Base-by-base conservation (phyloP, 2,888 invertebrate species). In the Eristalinus sepulchralis region DNA sequence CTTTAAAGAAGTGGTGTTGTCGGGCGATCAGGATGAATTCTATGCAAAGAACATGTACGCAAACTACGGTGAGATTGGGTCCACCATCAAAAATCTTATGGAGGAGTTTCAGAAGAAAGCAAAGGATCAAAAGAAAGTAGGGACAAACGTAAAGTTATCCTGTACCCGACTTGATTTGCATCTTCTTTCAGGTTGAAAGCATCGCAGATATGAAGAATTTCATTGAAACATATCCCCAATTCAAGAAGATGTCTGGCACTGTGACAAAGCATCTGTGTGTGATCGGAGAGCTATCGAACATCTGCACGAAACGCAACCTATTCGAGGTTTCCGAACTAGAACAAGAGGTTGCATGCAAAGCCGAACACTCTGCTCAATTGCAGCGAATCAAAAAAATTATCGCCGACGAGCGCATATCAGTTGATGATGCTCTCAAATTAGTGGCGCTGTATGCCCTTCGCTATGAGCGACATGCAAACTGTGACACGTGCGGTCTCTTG, bases 121-220 rank as follows among this genome's bases (percentile, higher is more conserved):
- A 2, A 97, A 99, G 92, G 97, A 97, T 90, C 98, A 99, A 90
- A 97, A 98, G 91, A 98, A 98, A 94, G 88, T 84, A 79, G 13
- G 9, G n/a, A n/a, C 2, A 10, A 8, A 39, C 22, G 17, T 10
- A 3, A 24, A 8, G 17, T 17, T n/a, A n/a, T n/a, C n/a, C n/a
- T n/a, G n/a, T n/a, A n/a, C n/a, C n/a, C n/a, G n/a, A 24, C 4
- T 13, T 39, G 20, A 55, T 55, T 55, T 17, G 10, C 10, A 4
- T 57, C 24, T 57, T 57, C 24, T 39, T 66, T 1, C 34, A 81
- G 77, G 97, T 99, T 1, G 99, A 99, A 93, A 98, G 98, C 89
- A 99, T 99, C 90, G 95, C 97, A 0, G 99, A 99, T 92, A 99
- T 99, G 99, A 99, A 99, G 94, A 96, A 95, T 90, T 99, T 99